Evolutionary conservation across 2,888 invertebrate species (phyloP), one percentile per base, ranked within the genome.

Genomic region (Dryomyza anilis): DNA sequence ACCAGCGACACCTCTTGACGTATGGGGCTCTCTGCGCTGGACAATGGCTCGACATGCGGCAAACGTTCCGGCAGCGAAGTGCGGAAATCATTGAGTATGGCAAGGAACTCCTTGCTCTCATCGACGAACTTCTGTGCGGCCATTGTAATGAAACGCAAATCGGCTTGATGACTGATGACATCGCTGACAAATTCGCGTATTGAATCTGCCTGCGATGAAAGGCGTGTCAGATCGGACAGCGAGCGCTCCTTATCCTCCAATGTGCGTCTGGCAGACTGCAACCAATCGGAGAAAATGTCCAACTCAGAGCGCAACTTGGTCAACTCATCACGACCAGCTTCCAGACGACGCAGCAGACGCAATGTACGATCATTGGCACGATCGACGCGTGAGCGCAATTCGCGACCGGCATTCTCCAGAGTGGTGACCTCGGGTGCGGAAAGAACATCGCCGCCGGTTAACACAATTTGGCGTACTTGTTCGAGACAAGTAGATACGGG

Each of bases 71-170:
- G 95, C 21, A 95, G 83, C 19, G 91, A 87, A 1, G 94, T 93
- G 70, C 95, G 89, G 86, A 94, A 95, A 71, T 94, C 94, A 84
- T 96, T 96, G 36, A 96, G 86, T 43, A 91, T 86, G 19, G 88
- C 87, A 7, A 95, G 85, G 84, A 94, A 95, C 73, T 95, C 94
- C 86, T 95, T 95, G 81, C 95, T 94, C 84, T 97, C 96, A 76
- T 97, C 96, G 25, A 96, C 90, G 81, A 96, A 97, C 83, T 96
- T 96, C 85, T 96, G 96, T 1, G 95, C 95, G 1, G 96, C 91
- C 93, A 97, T 96, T 3, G 95, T 95, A 72, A 98, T 95, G 83
- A 97, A 98, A 65, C 97, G 86, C 30, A 97, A 85, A 84, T 98
- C 98, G 0, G 96, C 98, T 82, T 97, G 96, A 79, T 97, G 97